Percentiles rank a stretch among this genome's conserved stretches.
These are phyloP conservation scores for Coluber constrictor DNA, from an alignment of 2,797 vertebrate genomes.

Conservation along the genomic window DNA sequence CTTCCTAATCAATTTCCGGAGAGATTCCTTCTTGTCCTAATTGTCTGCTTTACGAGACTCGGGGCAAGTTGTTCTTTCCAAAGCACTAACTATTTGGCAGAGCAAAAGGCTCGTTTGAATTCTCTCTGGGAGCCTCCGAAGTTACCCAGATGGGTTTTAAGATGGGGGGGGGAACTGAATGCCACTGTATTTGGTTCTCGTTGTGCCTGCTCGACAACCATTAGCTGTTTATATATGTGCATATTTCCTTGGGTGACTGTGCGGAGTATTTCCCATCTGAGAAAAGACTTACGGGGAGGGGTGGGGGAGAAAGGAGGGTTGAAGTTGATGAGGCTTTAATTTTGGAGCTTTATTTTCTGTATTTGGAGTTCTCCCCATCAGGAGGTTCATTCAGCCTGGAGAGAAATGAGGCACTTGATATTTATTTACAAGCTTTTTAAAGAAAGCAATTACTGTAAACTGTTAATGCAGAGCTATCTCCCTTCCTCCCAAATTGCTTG, in stretches of 20 bases:
- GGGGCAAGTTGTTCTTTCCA: too few relatives aligned
- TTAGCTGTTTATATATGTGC: background rate
- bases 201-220: background rate
- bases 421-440: constrained; percentile 7
- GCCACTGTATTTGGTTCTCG: background rate
- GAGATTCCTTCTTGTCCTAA: background rate
- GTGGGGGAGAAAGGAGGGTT: background rate
- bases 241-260: background rate
- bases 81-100: background rate
- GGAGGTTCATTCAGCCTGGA: background rate
- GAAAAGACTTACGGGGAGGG: background rate
- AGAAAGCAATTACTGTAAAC: background rate
- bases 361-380: constrained; percentile 3
- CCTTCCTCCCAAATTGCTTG: background rate
- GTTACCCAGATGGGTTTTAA: background rate
- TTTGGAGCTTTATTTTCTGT: background rate
- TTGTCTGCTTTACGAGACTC: background rate
- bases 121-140: background rate
- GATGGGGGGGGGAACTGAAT: background rate
- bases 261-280: background rate
- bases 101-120: constrained; percentile 3
- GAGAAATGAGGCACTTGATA: constrained; percentile 5
- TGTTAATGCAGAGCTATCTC: background rate
- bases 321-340: background rate
- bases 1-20: background rate